These are phyloP conservation scores for Nomia melanderi DNA, from an alignment of 1,140 invertebrate genomes.

Conservation along the genomic window DNA sequence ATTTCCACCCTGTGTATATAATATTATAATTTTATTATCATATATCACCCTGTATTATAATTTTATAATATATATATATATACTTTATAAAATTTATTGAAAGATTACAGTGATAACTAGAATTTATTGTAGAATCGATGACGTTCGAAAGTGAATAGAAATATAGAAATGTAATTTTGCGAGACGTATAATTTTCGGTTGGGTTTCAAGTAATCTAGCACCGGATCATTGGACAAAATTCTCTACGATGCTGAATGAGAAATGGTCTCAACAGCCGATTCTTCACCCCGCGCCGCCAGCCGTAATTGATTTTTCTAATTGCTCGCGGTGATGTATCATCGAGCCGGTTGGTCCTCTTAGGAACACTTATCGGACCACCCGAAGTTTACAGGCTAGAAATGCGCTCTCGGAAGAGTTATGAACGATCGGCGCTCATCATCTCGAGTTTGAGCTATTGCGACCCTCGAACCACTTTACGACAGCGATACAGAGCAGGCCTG, in stretches of 20 bases:
- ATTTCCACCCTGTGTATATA: no score
- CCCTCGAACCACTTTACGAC: slow-evolving; percentile 21
- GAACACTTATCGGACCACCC: no score
- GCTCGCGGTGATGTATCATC: not conserved
- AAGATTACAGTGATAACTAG: no score
- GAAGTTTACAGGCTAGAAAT: not conserved
- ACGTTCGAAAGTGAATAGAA: no score
- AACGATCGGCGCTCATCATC: not conserved
- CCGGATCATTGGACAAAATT: not conserved
- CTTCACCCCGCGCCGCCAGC: not conserved
- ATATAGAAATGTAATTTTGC: no score
- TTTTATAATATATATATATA: no score
- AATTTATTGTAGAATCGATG: no score
- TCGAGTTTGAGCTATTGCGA: slow-evolving; percentile 8
- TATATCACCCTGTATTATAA: no score
- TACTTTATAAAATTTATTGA: no score
- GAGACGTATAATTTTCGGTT: no score
- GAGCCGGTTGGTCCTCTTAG: not conserved
- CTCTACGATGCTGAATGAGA: not conserved
- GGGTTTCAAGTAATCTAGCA: no score
- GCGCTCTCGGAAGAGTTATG: not conserved
- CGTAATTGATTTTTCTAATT: slow-evolving; percentile 30
- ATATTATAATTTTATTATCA: no score
- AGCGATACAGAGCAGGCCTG: slow-evolving; percentile 22
- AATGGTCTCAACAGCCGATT: not conserved